Conservation (phyloP, 2,113 vertebrate genomes). For the Seriola rivoliana region DNA sequence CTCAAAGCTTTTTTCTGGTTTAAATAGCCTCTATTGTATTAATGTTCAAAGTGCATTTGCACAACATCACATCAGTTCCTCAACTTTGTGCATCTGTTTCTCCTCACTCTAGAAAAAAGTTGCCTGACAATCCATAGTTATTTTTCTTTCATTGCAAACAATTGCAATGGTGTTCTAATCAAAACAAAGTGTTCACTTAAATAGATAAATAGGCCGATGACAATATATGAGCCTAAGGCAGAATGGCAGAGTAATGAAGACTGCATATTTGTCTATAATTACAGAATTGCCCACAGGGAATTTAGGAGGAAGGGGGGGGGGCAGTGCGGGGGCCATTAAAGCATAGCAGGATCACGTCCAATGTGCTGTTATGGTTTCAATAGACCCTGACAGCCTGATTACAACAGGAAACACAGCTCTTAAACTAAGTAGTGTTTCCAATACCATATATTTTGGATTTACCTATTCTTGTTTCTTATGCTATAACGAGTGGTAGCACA, state of each 20-base stretch:
- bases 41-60: conserved; percentile 73
- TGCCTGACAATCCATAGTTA: conserved; percentile 56
- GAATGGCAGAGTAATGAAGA: conserved; percentile 71
- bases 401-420: conserved; percentile 54
- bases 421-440: conserved; percentile 38
- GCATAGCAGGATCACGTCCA: conserved; percentile 65
- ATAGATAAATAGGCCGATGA: conserved; percentile 68
- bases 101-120: conserved; percentile 62
- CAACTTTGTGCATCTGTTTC: conserved; percentile 76
- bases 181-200: conserved; percentile 77
- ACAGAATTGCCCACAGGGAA: conserved; percentile 69
- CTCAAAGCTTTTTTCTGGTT: conserved; percentile 53
- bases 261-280: conserved; percentile 81
- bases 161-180: conserved; percentile 72
- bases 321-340: conserved; percentile 65
- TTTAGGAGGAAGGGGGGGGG: conserved; percentile 55
- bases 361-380: conserved; percentile 64
- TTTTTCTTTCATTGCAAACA: conserved; percentile 68
- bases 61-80: conserved; percentile 67
- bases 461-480: conserved; percentile 10
- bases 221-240: conserved; percentile 66
- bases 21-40: conserved; percentile 76
- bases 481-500: conserved; percentile 4
- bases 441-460: conserved; percentile 13
- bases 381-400: conserved; percentile 63